Evolutionary conservation across 2,888 invertebrate species (phyloP).

Genomic region (Abscondita cerata): DNA sequence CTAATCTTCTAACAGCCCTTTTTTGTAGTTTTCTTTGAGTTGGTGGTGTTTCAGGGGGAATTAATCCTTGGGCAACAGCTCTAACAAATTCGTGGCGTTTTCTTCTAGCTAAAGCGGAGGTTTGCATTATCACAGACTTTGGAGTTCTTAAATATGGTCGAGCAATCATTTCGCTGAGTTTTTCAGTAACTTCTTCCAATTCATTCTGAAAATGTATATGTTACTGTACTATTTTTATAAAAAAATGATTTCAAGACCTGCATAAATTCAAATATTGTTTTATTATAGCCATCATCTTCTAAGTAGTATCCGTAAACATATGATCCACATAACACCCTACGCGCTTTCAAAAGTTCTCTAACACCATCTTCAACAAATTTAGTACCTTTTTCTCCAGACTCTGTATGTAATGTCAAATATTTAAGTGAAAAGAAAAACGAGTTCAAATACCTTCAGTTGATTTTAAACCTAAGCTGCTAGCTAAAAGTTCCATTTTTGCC

Average conservation of each 20-base stretch:
- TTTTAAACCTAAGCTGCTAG: conserved; percentile 60
- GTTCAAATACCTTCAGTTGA: conserved; percentile 54
- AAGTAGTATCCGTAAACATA: conserved; percentile 74
- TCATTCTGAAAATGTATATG: conserved; percentile 61
- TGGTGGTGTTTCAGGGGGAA: conserved; percentile 69
- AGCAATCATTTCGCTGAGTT: conserved; percentile 70
- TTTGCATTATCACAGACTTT: conserved; percentile 67
- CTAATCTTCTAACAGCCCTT: conserved; percentile 56
- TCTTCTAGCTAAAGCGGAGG: conserved; percentile 65
- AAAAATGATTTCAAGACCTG: conserved; percentile 59
- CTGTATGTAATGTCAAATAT: conserved; percentile 6
- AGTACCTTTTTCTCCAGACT: conserved; percentile 55
- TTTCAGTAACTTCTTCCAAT: conserved; percentile 70
- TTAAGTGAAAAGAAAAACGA: background rate
- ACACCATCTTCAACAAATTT: conserved; percentile 71
- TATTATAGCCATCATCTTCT: conserved; percentile 69
- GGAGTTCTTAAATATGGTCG: conserved; percentile 69
- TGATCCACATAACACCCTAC: conserved; percentile 69
- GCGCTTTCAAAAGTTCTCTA: conserved; percentile 67
- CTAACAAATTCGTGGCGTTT: conserved; percentile 69
- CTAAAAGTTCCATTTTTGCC: conserved; percentile 68
- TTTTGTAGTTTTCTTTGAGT: conserved; percentile 61
- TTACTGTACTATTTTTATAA: background rate
- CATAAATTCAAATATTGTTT: conserved; percentile 73
- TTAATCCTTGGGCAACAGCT: conserved; percentile 65